A percentile compares a stretch with the other conserved stretches of the same genome.
These are phyloP conservation scores for Syrphus vitripennis DNA, from an alignment of 2,888 invertebrate genomes.

Conservation along the genomic window DNA sequence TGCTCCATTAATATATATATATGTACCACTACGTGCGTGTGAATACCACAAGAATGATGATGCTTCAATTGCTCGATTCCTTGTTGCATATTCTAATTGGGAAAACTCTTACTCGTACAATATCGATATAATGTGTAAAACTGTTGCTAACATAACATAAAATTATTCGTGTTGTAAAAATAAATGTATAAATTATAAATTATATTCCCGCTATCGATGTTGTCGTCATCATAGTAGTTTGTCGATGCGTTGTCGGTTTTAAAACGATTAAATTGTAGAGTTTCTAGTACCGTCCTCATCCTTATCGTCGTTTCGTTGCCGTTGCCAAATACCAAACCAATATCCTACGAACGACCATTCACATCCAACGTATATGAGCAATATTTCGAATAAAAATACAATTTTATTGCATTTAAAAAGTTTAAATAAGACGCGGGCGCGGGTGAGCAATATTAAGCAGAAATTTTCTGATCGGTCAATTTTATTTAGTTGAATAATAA, in stretches of 20 bases:
- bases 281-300: background rate
- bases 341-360: background rate
- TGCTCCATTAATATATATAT: background rate
- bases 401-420: conserved; percentile 14
- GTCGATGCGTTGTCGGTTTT: background rate
- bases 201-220: background rate
- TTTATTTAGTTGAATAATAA: conserved; percentile 6
- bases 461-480: background rate
- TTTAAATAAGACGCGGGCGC: conserved; percentile 4
- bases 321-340: background rate
- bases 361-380: background rate
- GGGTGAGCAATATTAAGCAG: conserved; percentile 26
- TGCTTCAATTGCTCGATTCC: background rate
- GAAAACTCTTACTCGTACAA: conserved; percentile 10
- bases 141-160: background rate
- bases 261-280: conserved; percentile 16
- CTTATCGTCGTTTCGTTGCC: background rate
- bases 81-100: conserved; percentile 43
- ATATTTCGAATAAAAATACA: conserved; percentile 28
- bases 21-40: conserved; percentile 1
- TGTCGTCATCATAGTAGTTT: background rate
- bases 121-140: background rate
- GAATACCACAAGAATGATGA: conserved; percentile 34
- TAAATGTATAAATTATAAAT: background rate
- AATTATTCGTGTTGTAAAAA: conserved; percentile 24